These are phyloP conservation scores for Myotis daubentonii DNA, from an alignment of 2,797 vertebrate genomes.

Conservation along the genomic window DNA sequence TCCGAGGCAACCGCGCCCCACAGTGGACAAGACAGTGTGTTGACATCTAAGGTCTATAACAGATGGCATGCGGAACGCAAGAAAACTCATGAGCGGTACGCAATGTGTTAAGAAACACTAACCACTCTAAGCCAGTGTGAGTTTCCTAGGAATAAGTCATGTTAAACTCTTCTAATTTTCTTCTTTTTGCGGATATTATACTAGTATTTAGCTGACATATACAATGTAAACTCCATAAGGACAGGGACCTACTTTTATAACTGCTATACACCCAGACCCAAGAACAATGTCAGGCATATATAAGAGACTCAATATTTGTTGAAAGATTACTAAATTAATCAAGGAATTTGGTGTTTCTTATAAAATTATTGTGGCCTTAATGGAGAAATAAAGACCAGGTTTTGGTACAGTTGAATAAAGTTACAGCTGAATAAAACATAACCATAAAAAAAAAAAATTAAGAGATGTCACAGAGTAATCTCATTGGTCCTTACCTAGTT, in stretches of 20 bases:
- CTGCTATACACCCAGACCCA: background rate
- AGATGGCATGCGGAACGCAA: no score
- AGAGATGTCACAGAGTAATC: background rate
- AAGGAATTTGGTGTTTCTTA: constrained; percentile 5
- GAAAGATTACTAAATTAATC: constrained; percentile 3
- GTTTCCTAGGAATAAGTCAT: background rate
- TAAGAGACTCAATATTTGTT: background rate
- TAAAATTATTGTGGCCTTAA: constrained; percentile 8
- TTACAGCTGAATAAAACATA: background rate
- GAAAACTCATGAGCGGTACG: no score
- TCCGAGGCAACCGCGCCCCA: no score
- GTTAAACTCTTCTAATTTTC: background rate
- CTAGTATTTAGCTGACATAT: background rate
- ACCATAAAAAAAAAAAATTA: constrained; percentile 8
- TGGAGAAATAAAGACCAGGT: constrained; percentile 15
- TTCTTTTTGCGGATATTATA: background rate
- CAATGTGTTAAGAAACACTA: background rate
- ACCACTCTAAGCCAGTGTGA: background rate
- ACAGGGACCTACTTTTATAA: background rate
- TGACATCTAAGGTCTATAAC: no score
- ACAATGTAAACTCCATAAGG: background rate
- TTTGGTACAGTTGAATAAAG: background rate
- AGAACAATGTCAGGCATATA: background rate
- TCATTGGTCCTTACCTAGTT: background rate
- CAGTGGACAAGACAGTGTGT: no score